Percentiles rank a stretch among this genome's conserved stretches.
Evolutionary conservation across 2,113 vertebrate species (phyloP).

Genomic region (Anolis carolinensis): DNA sequence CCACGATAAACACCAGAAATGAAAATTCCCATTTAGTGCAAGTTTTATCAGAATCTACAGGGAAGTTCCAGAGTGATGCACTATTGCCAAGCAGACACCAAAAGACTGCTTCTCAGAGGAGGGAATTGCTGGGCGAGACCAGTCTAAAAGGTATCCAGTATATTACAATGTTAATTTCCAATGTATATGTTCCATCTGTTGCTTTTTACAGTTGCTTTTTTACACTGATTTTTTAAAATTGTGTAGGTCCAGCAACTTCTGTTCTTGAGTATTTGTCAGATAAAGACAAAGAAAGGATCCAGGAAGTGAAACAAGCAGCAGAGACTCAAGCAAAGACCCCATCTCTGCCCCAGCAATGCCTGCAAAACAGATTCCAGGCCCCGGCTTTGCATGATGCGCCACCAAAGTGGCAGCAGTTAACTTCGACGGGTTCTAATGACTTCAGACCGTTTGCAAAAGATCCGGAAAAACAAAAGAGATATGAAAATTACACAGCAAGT

Average conservation of each 20-base stretch:
- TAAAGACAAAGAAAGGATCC: constrained; percentile 86
- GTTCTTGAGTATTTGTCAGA: constrained; percentile 89
- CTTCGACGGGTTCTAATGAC: constrained; percentile 64
- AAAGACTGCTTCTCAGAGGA: constrained; percentile 83
- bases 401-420: constrained; percentile 60
- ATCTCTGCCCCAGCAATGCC: constrained; percentile 64
- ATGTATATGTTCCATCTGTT: neutral
- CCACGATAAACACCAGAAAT: constrained; percentile 67
- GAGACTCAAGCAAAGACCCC: constrained; percentile 69
- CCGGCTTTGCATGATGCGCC: constrained; percentile 34
- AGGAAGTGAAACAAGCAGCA: constrained; percentile 74
- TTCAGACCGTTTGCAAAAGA: constrained; percentile 91
- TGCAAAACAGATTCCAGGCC: constrained; percentile 56
- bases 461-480: constrained; percentile 90
- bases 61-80: constrained; percentile 72
- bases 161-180: rapidly evolving
- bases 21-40: constrained; percentile 76
- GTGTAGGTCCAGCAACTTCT: constrained; percentile 83
- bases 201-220: neutral
- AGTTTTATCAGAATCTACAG: constrained; percentile 76
- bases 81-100: constrained; percentile 78
- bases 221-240: constrained; percentile 8
- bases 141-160: constrained; percentile 76
- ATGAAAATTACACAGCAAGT: constrained; percentile 83
- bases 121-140: constrained; percentile 83